Percentiles rank a stretch among this genome's conserved stretches.
Conservation (phyloP, 2,888 invertebrate genomes). For the Drosophila birchii region DNA sequence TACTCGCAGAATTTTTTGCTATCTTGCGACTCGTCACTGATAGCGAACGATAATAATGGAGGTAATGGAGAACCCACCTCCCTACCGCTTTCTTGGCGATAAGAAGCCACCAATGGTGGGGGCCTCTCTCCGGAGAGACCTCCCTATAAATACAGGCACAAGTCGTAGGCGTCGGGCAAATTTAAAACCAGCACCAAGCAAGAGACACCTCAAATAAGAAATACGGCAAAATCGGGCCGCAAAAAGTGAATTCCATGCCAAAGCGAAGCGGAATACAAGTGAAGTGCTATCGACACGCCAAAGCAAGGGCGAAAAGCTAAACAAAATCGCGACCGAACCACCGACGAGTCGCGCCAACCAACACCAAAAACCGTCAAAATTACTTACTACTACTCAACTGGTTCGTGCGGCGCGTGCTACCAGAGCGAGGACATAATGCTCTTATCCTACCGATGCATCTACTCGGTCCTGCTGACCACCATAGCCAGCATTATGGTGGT, state of each 20-base stretch:
- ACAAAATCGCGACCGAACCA: conserved; percentile 14
- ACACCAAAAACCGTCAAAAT: conserved; percentile 58
- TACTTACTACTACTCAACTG: conserved; percentile 59
- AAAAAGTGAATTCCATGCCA: conserved; percentile 67
- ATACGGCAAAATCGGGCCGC: conserved; percentile 57
- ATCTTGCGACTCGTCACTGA: conserved; percentile 38
- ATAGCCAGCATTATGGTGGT: conserved; percentile 80
- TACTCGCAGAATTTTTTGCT: conserved; percentile 30
- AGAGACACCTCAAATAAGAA: conserved; percentile 44
- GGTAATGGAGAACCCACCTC: neutral
- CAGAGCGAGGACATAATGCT: conserved; percentile 78
- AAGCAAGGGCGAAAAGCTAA: conserved; percentile 56
- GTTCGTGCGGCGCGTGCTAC: conserved; percentile 72
- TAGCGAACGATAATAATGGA: conserved; percentile 12
- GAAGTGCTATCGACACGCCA: conserved; percentile 71
- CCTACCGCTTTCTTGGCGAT: conserved; percentile 33
- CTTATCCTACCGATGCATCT: conserved; percentile 69
- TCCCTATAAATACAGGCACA: conserved; percentile 59
- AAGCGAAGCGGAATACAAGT: conserved; percentile 64
- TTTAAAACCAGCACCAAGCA: conserved; percentile 46
- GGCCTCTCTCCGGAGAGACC: conserved; percentile 20
- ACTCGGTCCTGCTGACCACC: conserved; percentile 70
- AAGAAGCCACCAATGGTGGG: conserved; percentile 34
- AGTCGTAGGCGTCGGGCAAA: conserved; percentile 47
- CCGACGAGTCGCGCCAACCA: conserved; percentile 23